Percentiles rank a stretch among this genome's conserved stretches.
phyloP scores from a whole-genome alignment of 1,140 invertebrate species.

The Orussus abietinus region DNA sequence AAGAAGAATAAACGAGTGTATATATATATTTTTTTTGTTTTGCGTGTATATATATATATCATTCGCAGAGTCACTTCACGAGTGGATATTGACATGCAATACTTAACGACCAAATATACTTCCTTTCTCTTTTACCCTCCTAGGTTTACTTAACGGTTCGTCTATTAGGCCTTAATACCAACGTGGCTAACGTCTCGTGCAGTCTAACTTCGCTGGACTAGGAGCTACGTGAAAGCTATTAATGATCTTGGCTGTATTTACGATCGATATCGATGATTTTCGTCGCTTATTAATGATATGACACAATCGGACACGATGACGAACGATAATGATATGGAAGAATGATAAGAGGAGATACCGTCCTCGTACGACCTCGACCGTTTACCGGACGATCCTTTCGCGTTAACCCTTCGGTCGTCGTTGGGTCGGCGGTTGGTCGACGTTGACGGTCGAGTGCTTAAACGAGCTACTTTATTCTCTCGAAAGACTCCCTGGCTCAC shows the following conservation, averaged over 20 bases:
- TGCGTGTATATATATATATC: conserved; percentile 21
- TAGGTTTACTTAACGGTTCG: conserved; percentile 29
- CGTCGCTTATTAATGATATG: conserved; percentile 36
- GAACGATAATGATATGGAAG: conserved; percentile 45
- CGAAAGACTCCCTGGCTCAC: too few species aligned
- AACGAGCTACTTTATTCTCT: too few species aligned
- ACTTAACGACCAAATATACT: conserved; percentile 27
- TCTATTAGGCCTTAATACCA: conserved; percentile 46
- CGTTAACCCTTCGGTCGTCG: too few species aligned
- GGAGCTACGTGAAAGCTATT: conserved; percentile 32
- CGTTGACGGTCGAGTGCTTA: too few species aligned
- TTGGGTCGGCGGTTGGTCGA: too few species aligned
- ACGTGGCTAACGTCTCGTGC: conserved; percentile 30
- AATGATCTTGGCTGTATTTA: conserved; percentile 14
- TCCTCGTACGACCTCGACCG: too few species aligned
- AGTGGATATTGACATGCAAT: conserved; percentile 39
- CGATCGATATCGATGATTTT: conserved; percentile 8
- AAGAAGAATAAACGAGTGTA: conserved; percentile 26
- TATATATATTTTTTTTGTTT: conserved; percentile 14
- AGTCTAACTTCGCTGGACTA: conserved; percentile 30
- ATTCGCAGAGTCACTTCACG: conserved; percentile 31
- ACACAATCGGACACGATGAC: conserved; percentile 37
- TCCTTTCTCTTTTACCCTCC: conserved; percentile 21
- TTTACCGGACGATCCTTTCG: not conserved
- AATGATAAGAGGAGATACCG: conserved; percentile 29